A percentile compares a stretch with the other conserved stretches of the same genome.
Conservation (phyloP, 2,113 vertebrate species). For the Thalassarche chlororhynchos region DNA sequence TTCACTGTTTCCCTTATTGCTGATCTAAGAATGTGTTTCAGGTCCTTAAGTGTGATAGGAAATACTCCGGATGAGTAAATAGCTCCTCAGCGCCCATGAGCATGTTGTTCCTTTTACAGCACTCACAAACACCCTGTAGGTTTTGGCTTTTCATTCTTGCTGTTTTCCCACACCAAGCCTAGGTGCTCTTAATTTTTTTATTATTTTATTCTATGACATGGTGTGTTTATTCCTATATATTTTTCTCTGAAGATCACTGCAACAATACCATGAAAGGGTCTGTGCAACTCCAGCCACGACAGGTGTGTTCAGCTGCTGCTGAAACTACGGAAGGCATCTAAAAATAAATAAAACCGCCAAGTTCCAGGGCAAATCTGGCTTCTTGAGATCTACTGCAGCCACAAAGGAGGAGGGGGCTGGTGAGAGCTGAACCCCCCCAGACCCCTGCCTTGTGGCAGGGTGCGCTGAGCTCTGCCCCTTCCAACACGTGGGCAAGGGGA, state of each 20-base stretch:
- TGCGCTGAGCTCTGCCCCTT: background rate
- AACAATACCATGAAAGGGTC: background rate
- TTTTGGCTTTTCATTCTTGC: conserved; percentile 10
- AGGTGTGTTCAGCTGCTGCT: conserved; percentile 39
- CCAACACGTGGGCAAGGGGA: accelerated
- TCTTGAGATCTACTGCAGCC: background rate
- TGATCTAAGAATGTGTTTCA: background rate
- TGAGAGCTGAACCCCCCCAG: background rate
- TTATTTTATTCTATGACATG: background rate
- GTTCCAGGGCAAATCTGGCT: background rate
- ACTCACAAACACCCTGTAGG: background rate
- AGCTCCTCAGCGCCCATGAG: background rate
- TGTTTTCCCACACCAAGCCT: background rate
- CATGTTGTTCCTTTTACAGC: background rate
- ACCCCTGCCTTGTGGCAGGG: background rate
- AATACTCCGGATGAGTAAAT: background rate
- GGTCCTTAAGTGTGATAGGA: background rate
- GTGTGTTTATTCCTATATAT: background rate
- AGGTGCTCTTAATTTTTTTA: background rate
- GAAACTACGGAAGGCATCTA: background rate
- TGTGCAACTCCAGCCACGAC: background rate
- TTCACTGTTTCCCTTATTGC: background rate
- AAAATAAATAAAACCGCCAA: background rate
- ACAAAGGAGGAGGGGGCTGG: background rate
- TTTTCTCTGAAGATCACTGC: background rate